These are phyloP conservation scores for Lymantria dispar DNA, from an alignment of 2,888 invertebrate genomes.

Conservation along the genomic window DNA sequence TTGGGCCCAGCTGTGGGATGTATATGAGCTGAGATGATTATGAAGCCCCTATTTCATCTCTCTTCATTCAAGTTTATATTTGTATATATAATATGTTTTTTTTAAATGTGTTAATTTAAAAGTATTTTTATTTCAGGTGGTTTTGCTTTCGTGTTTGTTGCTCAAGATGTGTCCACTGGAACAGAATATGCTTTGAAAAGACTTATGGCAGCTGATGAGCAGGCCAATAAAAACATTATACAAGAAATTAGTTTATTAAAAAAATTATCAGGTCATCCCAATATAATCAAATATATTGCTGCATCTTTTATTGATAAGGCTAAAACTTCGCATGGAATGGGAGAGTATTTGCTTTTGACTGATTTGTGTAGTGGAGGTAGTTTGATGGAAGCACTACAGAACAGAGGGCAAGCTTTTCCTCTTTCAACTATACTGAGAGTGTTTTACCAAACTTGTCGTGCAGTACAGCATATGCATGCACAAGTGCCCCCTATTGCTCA, in stretches of 20 bases:
- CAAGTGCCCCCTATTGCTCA: conserved; percentile 96
- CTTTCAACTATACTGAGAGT: conserved; percentile 89
- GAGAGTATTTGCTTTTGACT: conserved; percentile 95
- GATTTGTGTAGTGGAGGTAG: conserved; percentile 95
- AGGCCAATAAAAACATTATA: conserved; percentile 89
- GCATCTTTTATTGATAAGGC: conserved; percentile 91
- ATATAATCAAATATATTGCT: conserved; percentile 94
- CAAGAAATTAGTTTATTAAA: conserved; percentile 93
- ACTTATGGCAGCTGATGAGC: conserved; percentile 91
- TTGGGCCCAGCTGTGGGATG: too few species aligned
- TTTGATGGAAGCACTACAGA: conserved; percentile 85
- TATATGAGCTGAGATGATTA: too few species aligned
- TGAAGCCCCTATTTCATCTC: too few species aligned
- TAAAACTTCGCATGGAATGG: conserved; percentile 90
- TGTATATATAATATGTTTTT: too few species aligned
- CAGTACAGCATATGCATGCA: conserved; percentile 96
- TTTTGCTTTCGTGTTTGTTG: conserved; percentile 97
- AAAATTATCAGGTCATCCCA: conserved; percentile 94
- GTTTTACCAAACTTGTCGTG: conserved; percentile 94
- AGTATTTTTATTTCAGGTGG: conserved; percentile 87
- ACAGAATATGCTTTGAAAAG: conserved; percentile 97
- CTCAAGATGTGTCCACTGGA: conserved; percentile 92
- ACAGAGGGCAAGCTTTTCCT: conserved; percentile 83
- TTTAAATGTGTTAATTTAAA: too few species aligned
- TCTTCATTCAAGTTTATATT: too few species aligned